phyloP scores from a whole-genome alignment of 2,113 vertebrate genomes.

The Capreolus pygargus region DNA sequence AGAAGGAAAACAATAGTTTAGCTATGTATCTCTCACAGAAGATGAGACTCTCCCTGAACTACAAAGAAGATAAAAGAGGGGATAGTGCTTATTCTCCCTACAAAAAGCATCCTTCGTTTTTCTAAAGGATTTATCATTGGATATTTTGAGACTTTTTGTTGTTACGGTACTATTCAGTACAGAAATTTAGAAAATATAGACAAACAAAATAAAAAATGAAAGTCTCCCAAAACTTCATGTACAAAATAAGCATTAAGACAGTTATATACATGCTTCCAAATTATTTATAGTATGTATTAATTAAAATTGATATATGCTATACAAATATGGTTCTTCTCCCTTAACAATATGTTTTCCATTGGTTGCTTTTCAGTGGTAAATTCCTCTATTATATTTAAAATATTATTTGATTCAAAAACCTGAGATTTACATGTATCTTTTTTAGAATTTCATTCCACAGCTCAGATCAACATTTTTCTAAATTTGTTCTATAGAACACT shows the following conservation, averaged over 20 bases:
- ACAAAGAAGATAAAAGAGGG: background rate
- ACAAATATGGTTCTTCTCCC: background rate
- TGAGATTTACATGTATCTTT: background rate
- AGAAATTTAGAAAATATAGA: constrained; percentile 19
- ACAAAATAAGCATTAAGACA: constrained; percentile 20
- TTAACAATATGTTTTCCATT: background rate
- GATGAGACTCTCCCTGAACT: background rate
- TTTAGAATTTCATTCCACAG: background rate
- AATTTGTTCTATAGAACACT: background rate
- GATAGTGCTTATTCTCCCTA: background rate
- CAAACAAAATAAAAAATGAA: background rate
- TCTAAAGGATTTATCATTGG: background rate
- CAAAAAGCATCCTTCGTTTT: background rate
- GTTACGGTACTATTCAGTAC: background rate
- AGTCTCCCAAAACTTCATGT: background rate
- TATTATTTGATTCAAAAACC: constrained; percentile 4
- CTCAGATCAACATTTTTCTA: background rate
- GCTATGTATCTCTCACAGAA: background rate
- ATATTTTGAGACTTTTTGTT: background rate
- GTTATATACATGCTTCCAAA: background rate
- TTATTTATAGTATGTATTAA: background rate
- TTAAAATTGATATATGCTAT: background rate
- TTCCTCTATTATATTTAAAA: constrained; percentile 10
- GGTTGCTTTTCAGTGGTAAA: background rate
- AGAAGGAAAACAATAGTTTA: background rate